phyloP scores from a whole-genome alignment of 1,140 invertebrate species.

The Aphelenchoides avenae region DNA sequence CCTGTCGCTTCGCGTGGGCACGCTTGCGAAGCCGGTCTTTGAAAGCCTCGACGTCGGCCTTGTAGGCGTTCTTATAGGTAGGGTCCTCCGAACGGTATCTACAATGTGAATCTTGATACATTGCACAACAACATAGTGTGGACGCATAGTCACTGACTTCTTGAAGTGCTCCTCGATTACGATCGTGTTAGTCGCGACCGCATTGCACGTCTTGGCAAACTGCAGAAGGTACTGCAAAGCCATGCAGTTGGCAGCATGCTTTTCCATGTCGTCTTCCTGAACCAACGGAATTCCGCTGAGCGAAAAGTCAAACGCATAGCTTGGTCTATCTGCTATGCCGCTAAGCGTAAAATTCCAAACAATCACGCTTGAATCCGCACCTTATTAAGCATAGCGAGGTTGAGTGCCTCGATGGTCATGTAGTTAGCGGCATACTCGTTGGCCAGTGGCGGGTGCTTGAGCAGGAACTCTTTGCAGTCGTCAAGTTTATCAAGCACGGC shows the following conservation, averaged over 20 bases:
- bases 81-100: conserved; percentile 41
- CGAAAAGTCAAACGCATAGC: conserved; percentile 97
- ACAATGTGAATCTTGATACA: too few relatives aligned
- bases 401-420: too few relatives aligned
- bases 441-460: conserved; percentile 69
- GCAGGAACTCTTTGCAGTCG: conserved; percentile 76
- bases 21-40: conserved; percentile 79
- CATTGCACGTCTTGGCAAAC: conserved; percentile 82
- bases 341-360: too few relatives aligned
- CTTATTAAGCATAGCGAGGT: too few relatives aligned
- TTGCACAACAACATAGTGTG: too few relatives aligned
- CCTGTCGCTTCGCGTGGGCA: conserved; percentile 79
- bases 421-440: conserved; percentile 92
- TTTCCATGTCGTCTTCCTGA: conserved; percentile 82
- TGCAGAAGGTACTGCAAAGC: conserved; percentile 98
- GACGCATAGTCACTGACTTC: conserved; percentile 66
- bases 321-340: too few relatives aligned
- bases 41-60: conserved; percentile 83
- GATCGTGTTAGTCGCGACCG: conserved; percentile 73
- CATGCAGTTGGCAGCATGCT: conserved; percentile 94
- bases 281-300: conserved; percentile 60
- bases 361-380: too few relatives aligned
- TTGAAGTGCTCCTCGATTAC: conserved; percentile 89
- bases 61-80: conserved; percentile 86
- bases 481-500: conserved; percentile 87